These are phyloP conservation scores for Drosophila pallidifrons DNA, from an alignment of 1,140 invertebrate genomes.

Conservation along the genomic window DNA sequence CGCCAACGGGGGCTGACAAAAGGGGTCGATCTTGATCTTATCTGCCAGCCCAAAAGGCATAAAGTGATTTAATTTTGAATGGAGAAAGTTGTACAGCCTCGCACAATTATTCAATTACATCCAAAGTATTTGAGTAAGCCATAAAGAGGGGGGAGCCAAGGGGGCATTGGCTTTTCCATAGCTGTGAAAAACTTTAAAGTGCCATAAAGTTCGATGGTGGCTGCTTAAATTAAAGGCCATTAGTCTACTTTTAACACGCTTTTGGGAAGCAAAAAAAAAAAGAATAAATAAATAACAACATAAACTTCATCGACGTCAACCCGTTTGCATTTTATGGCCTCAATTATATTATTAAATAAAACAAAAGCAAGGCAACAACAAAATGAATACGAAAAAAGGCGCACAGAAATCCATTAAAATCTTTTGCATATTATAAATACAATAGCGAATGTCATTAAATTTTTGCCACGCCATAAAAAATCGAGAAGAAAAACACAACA, in stretches of 20 bases:
- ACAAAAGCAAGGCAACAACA: constrained; percentile 34
- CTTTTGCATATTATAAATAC: constrained; percentile 70
- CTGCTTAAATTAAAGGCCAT: constrained; percentile 72
- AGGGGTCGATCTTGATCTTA: constrained; percentile 44
- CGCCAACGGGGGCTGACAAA: constrained; percentile 48
- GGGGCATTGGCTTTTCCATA: constrained; percentile 5
- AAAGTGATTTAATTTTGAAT: constrained; percentile 82
- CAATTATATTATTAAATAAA: constrained; percentile 71
- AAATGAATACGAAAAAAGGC: constrained; percentile 23
- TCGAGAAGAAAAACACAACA: constrained; percentile 14
- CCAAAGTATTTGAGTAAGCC: neutral
- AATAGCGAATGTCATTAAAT: constrained; percentile 72
- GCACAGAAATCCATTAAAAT: constrained; percentile 67
- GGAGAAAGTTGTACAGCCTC: constrained; percentile 54
- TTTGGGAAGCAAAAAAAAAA: constrained; percentile 30
- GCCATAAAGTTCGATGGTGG: constrained; percentile 31
- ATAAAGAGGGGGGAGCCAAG: neutral
- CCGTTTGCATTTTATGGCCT: constrained; percentile 56
- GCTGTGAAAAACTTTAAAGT: constrained; percentile 5
- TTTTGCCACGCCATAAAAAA: constrained; percentile 77
- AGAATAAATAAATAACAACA: neutral
- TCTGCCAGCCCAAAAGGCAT: constrained; percentile 50
- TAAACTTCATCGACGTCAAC: neutral
- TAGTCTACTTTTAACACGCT: constrained; percentile 76
- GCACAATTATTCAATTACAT: constrained; percentile 74